Evolutionary conservation across 2,113 vertebrate species (phyloP), one percentile per base, ranked within the genome.

Genomic region (Eidolon helvum): DNA sequence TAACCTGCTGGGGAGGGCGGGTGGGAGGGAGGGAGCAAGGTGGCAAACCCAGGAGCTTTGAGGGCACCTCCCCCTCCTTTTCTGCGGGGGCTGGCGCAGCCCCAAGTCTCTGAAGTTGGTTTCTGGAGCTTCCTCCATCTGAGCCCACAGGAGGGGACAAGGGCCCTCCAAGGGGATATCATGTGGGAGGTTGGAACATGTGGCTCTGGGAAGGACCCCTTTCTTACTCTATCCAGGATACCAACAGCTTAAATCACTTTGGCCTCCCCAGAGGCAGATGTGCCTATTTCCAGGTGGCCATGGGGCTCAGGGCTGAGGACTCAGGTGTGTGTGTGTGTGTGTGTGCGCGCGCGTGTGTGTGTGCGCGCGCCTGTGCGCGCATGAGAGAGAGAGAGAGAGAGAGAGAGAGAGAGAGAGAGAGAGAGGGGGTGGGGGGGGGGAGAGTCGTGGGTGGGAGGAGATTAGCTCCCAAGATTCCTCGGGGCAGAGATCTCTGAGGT

Each of bases 11-110:
- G 97, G 98, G 98, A 97, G 98, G 97, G 48, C 78, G 0, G 82
- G 93, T 96, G 98, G 97, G 98, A 97, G 97, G 98, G 98, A 97
- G 96, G 98, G 98, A 98, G 95, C 98, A 98, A 98, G 98, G 98
- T 98, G 98, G 98, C 97, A 98, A 98, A 97, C 97, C 97, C 97
- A 88, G 33, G 96, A 96, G 98, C 97, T 97, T 50, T 87, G 83
- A 95, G 95, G 94, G 96, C 96, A 97, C 80, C 66, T 98, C 96
- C 95, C 93, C 96, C 77, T 40, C 75, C 84, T 35, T 78, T 89
- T 89, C 86, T 65, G 92, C 0, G 45, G 86, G 97, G 95, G 93
- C 91, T 96, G 97, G 97, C 95, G 26, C 55, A 26, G 75, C 59
- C 97, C 96, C 93, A 84, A 89, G 94, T 57, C 95, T 97, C 96